A percentile compares a stretch with the other conserved stretches of the same genome.
phyloP scores from a whole-genome alignment of 2,113 vertebrate species.

The Bombycilla garrulus region DNA sequence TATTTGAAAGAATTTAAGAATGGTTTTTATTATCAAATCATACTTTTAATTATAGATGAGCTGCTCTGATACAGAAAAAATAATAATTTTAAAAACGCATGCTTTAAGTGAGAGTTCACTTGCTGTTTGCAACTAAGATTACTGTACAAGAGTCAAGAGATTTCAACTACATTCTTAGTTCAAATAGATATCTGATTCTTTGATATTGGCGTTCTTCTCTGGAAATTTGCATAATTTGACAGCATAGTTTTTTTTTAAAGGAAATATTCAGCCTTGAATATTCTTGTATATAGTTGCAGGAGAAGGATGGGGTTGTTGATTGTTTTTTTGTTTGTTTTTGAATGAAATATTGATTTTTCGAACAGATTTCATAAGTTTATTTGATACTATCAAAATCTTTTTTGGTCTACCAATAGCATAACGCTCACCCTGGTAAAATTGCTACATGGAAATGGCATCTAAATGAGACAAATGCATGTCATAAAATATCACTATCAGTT shows the following conservation, averaged over 20 bases:
- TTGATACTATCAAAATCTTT: not conserved
- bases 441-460: not conserved
- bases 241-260: not conserved
- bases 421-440: not conserved
- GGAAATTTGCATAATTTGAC: not conserved
- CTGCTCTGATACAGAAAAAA: not conserved
- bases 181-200: not conserved
- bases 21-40: not conserved
- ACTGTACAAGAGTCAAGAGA: not conserved
- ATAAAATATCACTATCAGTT: constrained; percentile 10
- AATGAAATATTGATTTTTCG: not conserved
- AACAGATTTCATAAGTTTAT: not conserved
- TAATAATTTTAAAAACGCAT: not conserved
- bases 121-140: not conserved
- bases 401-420: not conserved
- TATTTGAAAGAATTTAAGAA: not conserved
- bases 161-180: not conserved
- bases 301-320: not conserved
- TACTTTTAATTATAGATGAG: not conserved
- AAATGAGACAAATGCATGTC: constrained; percentile 1
- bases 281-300: not conserved
- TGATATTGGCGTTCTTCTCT: not conserved
- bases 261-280: not conserved
- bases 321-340: not conserved
- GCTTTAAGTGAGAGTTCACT: not conserved